Base-by-base conservation (phyloP, 1,140 invertebrate species). In the Antheraea pernyi region DNA sequence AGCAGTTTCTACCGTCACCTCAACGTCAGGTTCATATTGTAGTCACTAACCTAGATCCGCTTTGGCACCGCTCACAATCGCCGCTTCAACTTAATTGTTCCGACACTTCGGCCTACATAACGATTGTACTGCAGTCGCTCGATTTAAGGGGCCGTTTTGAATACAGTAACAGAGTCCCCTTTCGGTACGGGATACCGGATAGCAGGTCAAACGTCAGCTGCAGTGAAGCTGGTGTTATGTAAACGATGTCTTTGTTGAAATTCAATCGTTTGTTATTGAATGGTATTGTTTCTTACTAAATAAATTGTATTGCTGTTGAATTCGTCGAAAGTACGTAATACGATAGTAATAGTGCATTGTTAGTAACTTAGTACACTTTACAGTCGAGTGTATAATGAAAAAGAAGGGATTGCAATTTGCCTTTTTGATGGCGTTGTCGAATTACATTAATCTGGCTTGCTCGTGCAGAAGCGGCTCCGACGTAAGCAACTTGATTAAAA, bases 81-180 rank as follows among this genome's bases (percentile, higher is more conserved):
- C 83, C 86, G 89, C 89, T 89, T 88, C 89, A 89, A 88, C 89
- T 89, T 90, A 90, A 91, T 91, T 90, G 88, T 91, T 78, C 81
- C 85, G 88, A 88, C 89, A 89, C 88, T 91, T 85, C 78, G 85
- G 82, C 85, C 84, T 79, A 86, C 86, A 83, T 91, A 91, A 91
- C 88, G 88, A 91, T 80, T 85, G 83, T 81, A 85, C 86, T 79
- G 88, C 88, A 90, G 89, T 89, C 86, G 83, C 81, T 79, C 85
- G 86, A 86, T 88, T 88, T 30, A 89, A 89, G 84, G 79, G 84
- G 85, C 75, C 75, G 76, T 76, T 81, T 75, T 75, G 74, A 76
- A 79, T 78, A 76, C 74, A 81, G 75, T 80, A 77, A 78, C 80
- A 77, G 81, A 74, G 75, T 80, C 72, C 77, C 78, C 79, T 72